Evolutionary conservation across 2,113 vertebrate species (phyloP).

Genomic region (Cebus imitator): DNA sequence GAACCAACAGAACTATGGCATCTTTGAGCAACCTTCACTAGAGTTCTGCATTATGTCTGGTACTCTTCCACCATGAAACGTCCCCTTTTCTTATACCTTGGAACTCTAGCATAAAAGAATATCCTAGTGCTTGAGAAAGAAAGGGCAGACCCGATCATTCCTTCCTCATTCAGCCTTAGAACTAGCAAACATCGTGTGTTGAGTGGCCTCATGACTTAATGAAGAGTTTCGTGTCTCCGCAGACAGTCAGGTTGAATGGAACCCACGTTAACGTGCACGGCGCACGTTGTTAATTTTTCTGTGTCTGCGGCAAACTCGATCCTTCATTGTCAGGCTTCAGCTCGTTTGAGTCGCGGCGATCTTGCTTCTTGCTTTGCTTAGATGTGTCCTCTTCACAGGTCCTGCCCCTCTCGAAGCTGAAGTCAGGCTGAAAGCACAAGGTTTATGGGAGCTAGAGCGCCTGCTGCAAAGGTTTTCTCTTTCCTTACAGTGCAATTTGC

Average conservation of each 20-base stretch:
- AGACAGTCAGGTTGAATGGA: not conserved
- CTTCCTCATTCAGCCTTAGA: not conserved
- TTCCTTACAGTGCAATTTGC: slow-evolving; percentile 46
- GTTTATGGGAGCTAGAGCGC: not conserved
- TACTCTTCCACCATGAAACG: too few relatives aligned
- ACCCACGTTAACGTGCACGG: not conserved
- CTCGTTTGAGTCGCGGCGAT: not conserved
- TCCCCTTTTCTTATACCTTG: not conserved
- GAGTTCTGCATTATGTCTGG: not conserved
- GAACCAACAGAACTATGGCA: not conserved
- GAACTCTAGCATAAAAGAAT: not conserved
- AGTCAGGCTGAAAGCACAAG: slow-evolving; percentile 19
- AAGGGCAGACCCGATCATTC: not conserved
- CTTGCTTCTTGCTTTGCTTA: slow-evolving; percentile 34
- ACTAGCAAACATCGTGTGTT: not conserved
- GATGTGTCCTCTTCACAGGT: not conserved
- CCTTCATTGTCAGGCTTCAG: not conserved
- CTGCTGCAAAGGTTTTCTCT: slow-evolving; percentile 50
- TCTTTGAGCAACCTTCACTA: not conserved
- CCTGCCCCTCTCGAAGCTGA: slow-evolving; percentile 17
- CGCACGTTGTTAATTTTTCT: not conserved
- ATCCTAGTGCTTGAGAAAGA: not conserved
- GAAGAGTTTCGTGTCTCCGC: not conserved
- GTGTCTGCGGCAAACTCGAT: not conserved
- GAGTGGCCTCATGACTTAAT: not conserved